phyloP scores from a whole-genome alignment of 2,888 invertebrate species.

The Sipha maydis region DNA sequence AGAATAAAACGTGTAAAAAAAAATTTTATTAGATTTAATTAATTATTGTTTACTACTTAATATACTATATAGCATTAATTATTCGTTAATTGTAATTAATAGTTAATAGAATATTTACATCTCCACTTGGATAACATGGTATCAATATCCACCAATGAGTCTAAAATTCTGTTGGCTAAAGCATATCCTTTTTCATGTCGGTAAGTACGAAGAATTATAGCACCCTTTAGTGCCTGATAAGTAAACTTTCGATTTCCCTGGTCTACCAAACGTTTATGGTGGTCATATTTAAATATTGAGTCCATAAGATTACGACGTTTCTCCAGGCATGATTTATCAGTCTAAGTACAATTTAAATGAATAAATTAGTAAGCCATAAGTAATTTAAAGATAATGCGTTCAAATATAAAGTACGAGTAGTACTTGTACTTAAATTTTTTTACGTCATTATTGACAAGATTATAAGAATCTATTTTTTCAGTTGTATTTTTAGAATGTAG shows the following conservation, averaged over 20 bases:
- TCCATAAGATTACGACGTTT: constrained; percentile 87
- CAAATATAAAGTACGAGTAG: too few relatives aligned
- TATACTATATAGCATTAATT: too few relatives aligned
- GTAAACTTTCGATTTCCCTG: constrained; percentile 90
- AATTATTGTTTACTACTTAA: too few relatives aligned
- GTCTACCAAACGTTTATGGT: constrained; percentile 84
- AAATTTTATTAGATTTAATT: too few relatives aligned
- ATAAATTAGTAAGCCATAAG: neutral
- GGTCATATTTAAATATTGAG: constrained; percentile 85
- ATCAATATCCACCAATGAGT: constrained; percentile 96
- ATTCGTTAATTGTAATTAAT: neutral
- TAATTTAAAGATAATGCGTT: too few relatives aligned
- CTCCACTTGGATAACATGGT: constrained; percentile 98
- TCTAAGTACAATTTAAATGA: neutral
- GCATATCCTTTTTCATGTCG: constrained; percentile 97
- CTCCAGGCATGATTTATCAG: constrained; percentile 78
- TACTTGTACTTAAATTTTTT: too few relatives aligned
- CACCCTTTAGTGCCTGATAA: constrained; percentile 93
- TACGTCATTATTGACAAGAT: too few relatives aligned
- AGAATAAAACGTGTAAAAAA: too few relatives aligned
- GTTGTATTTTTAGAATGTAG: too few relatives aligned
- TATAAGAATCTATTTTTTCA: too few relatives aligned
- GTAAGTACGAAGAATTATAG: constrained; percentile 97
- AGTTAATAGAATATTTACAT: constrained; percentile 74
- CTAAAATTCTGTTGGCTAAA: constrained; percentile 95